phyloP scores from a whole-genome alignment of 2,113 vertebrate species.

The Lonchura striata region DNA sequence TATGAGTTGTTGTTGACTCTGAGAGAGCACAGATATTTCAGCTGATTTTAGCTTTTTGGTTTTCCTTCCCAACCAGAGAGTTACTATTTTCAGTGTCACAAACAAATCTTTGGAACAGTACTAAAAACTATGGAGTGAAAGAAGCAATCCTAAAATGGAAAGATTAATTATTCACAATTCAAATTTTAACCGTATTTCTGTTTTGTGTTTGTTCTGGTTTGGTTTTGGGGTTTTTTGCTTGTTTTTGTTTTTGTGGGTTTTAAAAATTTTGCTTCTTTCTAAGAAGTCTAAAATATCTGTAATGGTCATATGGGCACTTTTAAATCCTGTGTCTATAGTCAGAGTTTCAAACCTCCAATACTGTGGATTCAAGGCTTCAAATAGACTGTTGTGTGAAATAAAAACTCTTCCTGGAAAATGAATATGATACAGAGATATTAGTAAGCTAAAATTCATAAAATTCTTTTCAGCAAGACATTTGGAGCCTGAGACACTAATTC shows the following conservation, averaged over 20 bases:
- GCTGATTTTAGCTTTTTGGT: background rate
- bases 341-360: background rate
- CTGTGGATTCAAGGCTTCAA: background rate
- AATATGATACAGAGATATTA: background rate
- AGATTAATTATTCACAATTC: background rate
- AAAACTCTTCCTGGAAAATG: background rate
- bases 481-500: background rate
- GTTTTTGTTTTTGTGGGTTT: background rate
- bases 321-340: background rate
- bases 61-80: background rate
- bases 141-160: background rate
- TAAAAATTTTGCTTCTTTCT: background rate
- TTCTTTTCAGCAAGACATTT: background rate
- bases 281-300: background rate
- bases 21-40: background rate
- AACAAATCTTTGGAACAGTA: background rate
- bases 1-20: background rate
- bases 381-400: background rate
- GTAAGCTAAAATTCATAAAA: background rate
- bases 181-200: background rate
- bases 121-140: background rate
- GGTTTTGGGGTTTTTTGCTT: too few species aligned
- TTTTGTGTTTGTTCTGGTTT: accelerated
- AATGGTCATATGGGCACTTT: background rate
- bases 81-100: background rate